Conservation (phyloP, 2,113 vertebrate genomes). For the Rhagologus leucostigma region DNA sequence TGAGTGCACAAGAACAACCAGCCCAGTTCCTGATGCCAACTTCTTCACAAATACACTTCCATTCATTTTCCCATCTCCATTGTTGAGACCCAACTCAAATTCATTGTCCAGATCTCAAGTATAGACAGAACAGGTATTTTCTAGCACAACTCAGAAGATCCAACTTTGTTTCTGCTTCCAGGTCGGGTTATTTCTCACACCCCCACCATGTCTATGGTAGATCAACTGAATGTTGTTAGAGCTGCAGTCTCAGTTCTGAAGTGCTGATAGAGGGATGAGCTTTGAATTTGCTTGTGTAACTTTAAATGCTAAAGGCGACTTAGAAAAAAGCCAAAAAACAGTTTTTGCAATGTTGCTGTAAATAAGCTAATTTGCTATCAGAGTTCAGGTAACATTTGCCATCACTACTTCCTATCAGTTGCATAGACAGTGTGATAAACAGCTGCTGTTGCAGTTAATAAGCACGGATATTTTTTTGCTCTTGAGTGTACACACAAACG, state of each 20-base stretch:
- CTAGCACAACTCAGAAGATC: neutral
- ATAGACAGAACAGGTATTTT: neutral
- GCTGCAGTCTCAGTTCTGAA: neutral
- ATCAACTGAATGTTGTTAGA: neutral
- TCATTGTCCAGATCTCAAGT: neutral
- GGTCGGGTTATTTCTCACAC: neutral
- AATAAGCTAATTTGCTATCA: neutral
- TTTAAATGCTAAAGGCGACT: neutral
- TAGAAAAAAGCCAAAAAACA: neutral
- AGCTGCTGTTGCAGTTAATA: neutral
- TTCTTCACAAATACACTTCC: neutral
- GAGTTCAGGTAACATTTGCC: neutral
- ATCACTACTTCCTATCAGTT: neutral
- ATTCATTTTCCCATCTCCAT: neutral
- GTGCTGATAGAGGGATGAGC: neutral
- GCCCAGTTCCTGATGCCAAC: neutral
- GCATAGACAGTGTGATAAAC: neutral
- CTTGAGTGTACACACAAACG: fast-evolving
- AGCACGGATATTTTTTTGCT: fast-evolving
- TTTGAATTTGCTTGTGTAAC: neutral
- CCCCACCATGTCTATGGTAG: neutral
- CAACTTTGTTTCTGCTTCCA: neutral
- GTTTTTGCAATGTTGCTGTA: neutral
- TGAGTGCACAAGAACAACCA: neutral
- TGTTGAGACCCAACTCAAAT: neutral